Base-by-base conservation (phyloP, 1,140 invertebrate species). In the Micrasema longulum region DNA sequence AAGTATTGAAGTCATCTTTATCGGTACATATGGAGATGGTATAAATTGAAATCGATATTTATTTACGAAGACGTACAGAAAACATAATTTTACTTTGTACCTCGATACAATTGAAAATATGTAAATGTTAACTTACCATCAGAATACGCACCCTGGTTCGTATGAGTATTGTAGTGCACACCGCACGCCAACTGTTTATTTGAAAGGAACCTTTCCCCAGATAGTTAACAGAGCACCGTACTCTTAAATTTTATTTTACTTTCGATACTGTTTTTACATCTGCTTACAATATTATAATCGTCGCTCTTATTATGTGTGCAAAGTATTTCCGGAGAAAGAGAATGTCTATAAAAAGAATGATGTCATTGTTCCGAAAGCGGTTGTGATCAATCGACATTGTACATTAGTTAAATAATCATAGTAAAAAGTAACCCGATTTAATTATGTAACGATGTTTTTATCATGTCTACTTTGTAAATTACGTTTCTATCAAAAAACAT, bases 161-260 rank as follows among this genome's bases (percentile, higher is more conserved):
- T 11, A n/a, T 63, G 38, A 43, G 16, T 12, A 18, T 43, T 63
- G 36, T 20, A 10, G 20, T 60, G 20, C 18, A 22, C 23, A 22
- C 3, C 16, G 26, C 18, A 43, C 43, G 31, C 52, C 20, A 57
- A 43, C 26, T 23, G 50, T 45, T 57, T 16, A 48, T 60, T 26
- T 16, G 55, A 70, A 70, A 62, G 68, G 50, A 60, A 43, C 57
- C 36, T 63, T 63, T 63, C 57, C 20, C 57, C 52, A n/a, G 3
- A 12, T 23, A 23, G 20, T 26, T 53, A n/a, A n/a, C 53, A 35
- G 26, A 2, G 53, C 14, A 57, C n/a, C 53, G 53, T 5, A n/a
- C 50, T n/a, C 18, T 53, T 57, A 16, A 16, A 4, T 7, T 23
- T 35, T 35, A 53, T 57, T 57, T 38, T 36, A 57, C 53, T 57